phyloP scores from a whole-genome alignment of 1,140 invertebrate species.

The Battus philenor region DNA sequence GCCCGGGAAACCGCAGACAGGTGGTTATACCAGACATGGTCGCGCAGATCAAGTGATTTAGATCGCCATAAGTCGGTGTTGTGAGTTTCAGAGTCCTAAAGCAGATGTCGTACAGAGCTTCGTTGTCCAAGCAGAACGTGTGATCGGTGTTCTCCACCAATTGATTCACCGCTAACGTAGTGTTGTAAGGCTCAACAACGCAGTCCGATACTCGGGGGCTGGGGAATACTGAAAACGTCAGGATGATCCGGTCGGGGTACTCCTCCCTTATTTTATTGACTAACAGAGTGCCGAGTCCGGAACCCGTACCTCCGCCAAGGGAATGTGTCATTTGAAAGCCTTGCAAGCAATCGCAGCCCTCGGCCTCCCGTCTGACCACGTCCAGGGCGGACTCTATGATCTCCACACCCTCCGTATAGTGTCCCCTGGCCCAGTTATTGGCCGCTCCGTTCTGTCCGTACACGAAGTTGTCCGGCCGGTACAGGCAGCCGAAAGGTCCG shows the following conservation, averaged over 20 bases:
- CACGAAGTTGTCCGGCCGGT: conserved; percentile 92
- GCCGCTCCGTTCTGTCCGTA: conserved; percentile 83
- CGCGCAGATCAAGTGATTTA: conserved; percentile 89
- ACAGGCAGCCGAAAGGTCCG: conserved; percentile 89
- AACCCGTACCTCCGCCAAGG: conserved; percentile 90
- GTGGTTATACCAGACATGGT: conserved; percentile 94
- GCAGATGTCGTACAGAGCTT: conserved; percentile 95
- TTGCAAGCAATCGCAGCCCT: conserved; percentile 92
- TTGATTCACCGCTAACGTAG: conserved; percentile 92
- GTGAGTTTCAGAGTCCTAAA: conserved; percentile 92
- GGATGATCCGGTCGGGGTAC: conserved; percentile 95
- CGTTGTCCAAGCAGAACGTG: conserved; percentile 93
- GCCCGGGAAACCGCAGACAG: conserved; percentile 89
- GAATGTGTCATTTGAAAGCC: conserved; percentile 92
- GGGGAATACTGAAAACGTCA: conserved; percentile 92
- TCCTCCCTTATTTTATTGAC: conserved; percentile 91
- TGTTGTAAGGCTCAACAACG: conserved; percentile 94
- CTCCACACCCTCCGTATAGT: conserved; percentile 96
- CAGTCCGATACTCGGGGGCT: conserved; percentile 94
- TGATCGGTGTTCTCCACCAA: conserved; percentile 93
- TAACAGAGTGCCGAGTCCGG: conserved; percentile 90
- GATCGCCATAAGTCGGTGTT: conserved; percentile 91
- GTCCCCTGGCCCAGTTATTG: conserved; percentile 92
- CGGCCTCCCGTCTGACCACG: conserved; percentile 91
- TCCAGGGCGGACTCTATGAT: conserved; percentile 91